These are phyloP conservation scores for Apomyelois bistriatella DNA, from an alignment of 2,888 invertebrate genomes.

Conservation along the genomic window DNA sequence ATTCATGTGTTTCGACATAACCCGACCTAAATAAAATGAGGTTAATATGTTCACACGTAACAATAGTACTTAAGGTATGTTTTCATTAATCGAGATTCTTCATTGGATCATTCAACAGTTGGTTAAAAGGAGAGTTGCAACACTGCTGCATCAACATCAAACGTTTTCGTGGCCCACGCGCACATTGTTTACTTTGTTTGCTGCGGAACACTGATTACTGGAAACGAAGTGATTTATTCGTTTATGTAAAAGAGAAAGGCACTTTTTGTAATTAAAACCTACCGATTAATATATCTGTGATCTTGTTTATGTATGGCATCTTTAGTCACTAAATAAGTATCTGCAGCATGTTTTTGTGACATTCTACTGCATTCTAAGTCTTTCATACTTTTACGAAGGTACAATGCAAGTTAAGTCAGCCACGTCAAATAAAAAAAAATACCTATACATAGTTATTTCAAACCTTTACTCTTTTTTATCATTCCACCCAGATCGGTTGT, in stretches of 20 bases:
- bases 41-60: conserved; percentile 6
- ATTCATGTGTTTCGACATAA: conserved; percentile 10
- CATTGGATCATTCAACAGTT: conserved; percentile 3
- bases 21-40: conserved; percentile 11
- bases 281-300: background rate
- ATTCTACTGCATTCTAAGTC: too few species aligned
- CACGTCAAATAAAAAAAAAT: too few species aligned
- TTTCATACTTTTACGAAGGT: too few species aligned
- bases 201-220: background rate
- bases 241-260: background rate
- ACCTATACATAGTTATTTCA: too few species aligned
- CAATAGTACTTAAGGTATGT: conserved; percentile 11
- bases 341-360: too few species aligned
- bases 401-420: too few species aligned
- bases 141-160: conserved; percentile 8
- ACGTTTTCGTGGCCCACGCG: conserved; percentile 6
- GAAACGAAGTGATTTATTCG: background rate
- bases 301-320: background rate
- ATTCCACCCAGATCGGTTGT: too few species aligned
- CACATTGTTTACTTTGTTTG: background rate
- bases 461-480: too few species aligned
- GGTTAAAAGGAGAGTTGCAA: conserved; percentile 1
- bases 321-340: too few species aligned
- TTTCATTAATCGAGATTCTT: conserved; percentile 1
- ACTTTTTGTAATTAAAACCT: background rate